Conservation (phyloP, 92 coral and sea anemone genomes). For the Epizoanthus illoricatus region DNA sequence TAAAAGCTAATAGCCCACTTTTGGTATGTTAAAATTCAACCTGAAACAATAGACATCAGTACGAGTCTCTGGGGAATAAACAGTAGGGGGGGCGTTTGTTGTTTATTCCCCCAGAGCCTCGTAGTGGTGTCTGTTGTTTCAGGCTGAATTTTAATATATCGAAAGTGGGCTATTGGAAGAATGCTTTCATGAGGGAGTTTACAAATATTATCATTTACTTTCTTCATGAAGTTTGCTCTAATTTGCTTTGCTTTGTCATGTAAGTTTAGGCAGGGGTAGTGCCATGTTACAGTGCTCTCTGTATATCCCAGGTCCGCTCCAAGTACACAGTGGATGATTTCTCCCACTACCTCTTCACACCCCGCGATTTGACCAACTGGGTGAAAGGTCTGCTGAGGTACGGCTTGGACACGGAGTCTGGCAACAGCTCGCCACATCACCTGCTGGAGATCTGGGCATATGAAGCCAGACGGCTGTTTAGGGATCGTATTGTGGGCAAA, state of each 20-base stretch:
- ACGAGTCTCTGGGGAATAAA: no score
- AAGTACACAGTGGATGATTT: slow-evolving; percentile 97
- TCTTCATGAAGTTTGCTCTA: no score
- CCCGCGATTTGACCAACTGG: slow-evolving; percentile 99
- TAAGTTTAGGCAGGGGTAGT: neutral
- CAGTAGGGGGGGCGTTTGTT: no score
- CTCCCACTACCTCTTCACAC: slow-evolving; percentile 97
- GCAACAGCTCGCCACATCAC: slow-evolving; percentile 87
- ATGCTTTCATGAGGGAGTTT: no score
- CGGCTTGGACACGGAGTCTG: slow-evolving; percentile 75
- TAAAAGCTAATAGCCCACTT: no score
- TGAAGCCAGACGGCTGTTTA: slow-evolving; percentile 88
- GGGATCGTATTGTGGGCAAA: slow-evolving; percentile 95
- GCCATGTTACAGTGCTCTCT: neutral
- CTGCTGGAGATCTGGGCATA: slow-evolving; percentile 94
- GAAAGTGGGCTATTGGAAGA: no score
- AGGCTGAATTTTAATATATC: no score
- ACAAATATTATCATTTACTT: neutral
- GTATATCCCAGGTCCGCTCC: slow-evolving; percentile 72
- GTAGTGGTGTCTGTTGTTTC: no score
- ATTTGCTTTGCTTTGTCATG: neutral
- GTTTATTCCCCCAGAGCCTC: no score
- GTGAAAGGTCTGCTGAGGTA: slow-evolving; percentile 89
- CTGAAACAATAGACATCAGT: no score
- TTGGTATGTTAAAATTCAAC: no score